These are phyloP conservation scores for Tetranychus piercei DNA, from an alignment of 2,888 invertebrate species.

Conservation along the genomic window DNA sequence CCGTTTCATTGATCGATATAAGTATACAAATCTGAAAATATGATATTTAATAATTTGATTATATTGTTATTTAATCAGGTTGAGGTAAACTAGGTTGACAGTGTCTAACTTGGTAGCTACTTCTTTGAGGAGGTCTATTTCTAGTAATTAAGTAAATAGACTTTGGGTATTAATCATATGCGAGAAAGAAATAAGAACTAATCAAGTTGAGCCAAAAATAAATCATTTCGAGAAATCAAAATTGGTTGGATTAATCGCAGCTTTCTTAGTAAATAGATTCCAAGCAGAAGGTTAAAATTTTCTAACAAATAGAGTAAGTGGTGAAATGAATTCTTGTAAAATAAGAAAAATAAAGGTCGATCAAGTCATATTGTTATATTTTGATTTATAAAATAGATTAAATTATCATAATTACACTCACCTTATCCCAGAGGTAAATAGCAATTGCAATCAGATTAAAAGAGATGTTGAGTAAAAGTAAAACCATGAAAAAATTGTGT, in stretches of 20 bases:
- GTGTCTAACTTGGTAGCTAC: no score
- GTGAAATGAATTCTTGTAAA: no score
- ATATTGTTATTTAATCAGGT: not conserved
- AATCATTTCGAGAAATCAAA: no score
- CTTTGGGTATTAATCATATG: not conserved
- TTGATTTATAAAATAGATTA: not conserved
- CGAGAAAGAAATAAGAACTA: no score
- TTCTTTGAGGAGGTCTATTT: conserved; percentile 7
- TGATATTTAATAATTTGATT: conserved; percentile 12
- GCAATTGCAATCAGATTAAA: conserved; percentile 23
- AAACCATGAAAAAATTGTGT: conserved; percentile 25
- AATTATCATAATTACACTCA: conserved; percentile 10
- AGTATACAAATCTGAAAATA: conserved; percentile 13
- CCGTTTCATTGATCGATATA: not conserved
- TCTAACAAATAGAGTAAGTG: no score
- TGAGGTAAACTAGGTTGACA: no score
- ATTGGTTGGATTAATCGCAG: no score
- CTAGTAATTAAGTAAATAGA: not conserved
- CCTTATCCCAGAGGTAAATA: conserved; percentile 19
- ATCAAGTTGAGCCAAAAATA: no score
- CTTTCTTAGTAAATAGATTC: no score
- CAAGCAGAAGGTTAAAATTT: no score
- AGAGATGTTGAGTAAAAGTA: conserved; percentile 24
- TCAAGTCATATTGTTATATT: not conserved
- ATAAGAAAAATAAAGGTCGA: not conserved